Conservation (phyloP, 2,113 vertebrate genomes). For the Lates calcarifer region DNA sequence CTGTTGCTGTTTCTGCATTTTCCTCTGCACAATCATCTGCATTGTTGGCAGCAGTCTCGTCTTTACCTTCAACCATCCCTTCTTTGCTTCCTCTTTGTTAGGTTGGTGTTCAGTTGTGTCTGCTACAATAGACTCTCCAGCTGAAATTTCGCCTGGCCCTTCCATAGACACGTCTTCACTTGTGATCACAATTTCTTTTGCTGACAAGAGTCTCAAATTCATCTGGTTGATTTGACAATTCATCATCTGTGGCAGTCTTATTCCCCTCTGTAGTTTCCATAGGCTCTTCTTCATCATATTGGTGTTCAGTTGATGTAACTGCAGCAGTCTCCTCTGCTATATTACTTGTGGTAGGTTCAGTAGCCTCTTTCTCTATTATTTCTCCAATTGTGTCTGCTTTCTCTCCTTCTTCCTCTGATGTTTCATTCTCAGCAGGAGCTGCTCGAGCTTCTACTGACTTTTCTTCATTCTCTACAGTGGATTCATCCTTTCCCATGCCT, state of each 20-base stretch:
- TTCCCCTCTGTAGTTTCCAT: constrained; percentile 5
- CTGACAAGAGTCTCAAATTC: not conserved
- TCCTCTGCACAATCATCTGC: too few relatives aligned
- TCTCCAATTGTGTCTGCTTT: not conserved
- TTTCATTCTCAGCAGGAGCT: not conserved
- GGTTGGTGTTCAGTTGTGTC: not conserved
- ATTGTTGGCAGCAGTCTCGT: too few relatives aligned
- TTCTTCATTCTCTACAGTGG: not conserved
- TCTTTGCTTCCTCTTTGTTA: constrained; percentile 15
- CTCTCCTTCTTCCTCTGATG: not conserved
- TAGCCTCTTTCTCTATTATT: constrained; percentile 30
- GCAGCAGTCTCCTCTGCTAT: constrained; percentile 4
- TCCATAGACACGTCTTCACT: constrained; percentile 19
- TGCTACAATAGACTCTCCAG: not conserved
- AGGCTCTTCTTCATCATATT: constrained; percentile 1
- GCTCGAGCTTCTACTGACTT: not conserved
- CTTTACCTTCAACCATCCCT: not conserved
- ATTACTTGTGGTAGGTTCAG: not conserved
- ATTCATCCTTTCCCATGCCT: not conserved
- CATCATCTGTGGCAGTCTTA: constrained; percentile 30
- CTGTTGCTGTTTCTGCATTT: not conserved
- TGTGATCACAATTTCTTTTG: not conserved
- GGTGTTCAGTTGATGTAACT: not conserved
- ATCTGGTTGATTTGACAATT: not conserved
- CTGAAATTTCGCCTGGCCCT: not conserved